A percentile compares a stretch with the other conserved stretches of the same genome.
These are phyloP conservation scores for Aelia acuminata DNA, from an alignment of 2,888 invertebrate genomes.

Conservation along the genomic window DNA sequence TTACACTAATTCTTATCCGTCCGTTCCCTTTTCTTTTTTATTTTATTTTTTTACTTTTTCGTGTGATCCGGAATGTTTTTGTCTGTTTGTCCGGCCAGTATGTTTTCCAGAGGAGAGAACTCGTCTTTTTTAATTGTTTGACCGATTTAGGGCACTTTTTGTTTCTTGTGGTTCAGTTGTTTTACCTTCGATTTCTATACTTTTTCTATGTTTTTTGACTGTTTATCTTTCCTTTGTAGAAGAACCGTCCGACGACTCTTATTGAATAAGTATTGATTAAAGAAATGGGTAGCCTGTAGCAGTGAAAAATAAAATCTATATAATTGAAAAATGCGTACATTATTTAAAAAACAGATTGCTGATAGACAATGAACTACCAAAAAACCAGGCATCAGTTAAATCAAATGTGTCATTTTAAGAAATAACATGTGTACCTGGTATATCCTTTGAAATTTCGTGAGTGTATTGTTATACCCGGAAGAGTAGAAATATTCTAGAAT, in stretches of 20 bases:
- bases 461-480: too few species aligned
- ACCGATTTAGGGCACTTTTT: constrained; percentile 28
- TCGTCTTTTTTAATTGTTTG: constrained; percentile 30
- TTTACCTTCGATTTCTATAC: background rate
- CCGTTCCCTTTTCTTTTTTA: constrained; percentile 2
- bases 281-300: too few species aligned
- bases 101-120: constrained; percentile 1
- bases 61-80: constrained; percentile 5
- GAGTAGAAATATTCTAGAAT: too few species aligned
- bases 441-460: too few species aligned
- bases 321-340: too few species aligned
- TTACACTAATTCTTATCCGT: constrained; percentile 62
- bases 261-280: too few species aligned
- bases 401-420: too few species aligned
- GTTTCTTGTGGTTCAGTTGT: constrained; percentile 15
- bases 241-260: background rate
- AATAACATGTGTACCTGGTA: too few species aligned
- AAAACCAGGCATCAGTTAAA: too few species aligned
- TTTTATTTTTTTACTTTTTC: background rate
- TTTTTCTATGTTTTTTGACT: background rate
- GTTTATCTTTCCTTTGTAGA: background rate
- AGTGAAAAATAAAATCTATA: too few species aligned
- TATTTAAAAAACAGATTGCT: too few species aligned
- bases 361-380: too few species aligned
- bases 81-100: constrained; percentile 1